Evolutionary conservation across 2,888 invertebrate genomes (phyloP), one percentile per base, ranked within the genome.

Genomic region (Melipona bicolor): DNA sequence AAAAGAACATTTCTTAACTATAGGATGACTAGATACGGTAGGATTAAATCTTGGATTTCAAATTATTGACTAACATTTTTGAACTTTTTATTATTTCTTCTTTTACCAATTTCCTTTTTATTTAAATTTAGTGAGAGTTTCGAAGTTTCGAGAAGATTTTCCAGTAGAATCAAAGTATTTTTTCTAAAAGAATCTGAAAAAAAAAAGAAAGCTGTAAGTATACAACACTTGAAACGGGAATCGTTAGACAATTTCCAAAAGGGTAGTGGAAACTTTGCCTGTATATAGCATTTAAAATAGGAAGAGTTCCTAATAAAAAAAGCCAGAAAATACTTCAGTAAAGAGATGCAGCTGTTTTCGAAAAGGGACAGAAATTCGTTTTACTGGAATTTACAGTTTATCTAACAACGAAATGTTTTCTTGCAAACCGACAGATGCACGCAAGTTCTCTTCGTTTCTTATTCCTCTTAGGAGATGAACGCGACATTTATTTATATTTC

Each of bases 301-400:
- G 24, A 64, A 52, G 49, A 54, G 21, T 32, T 49, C 56, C 62
- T 19, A 52, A 82, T 67, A 81, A 75, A 56, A 61, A 62, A 62
- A 76, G 36, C 50, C 24, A 68, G 56, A 32, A 50, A 68, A 83
- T 50, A 56, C 56, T 81, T 75, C 49, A 17, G 75, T 76, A 81
- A 83, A 81, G 56, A 61, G 74, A 56, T n/a, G 43, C 83, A 83
- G 82, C 82, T 83, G 82, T 81, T 83, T 83, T 76, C 43, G 62
- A 62, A 71, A 71, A 61, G 61, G 67, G 71, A 50, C 61, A 76
- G 75, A 76, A 68, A n/a, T 61, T 62, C 64, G 24, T 59, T 62
- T 32, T 50, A 56, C 17, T 67, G 59, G 21, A 54, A 71, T 72
- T 49, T 54, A 81, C 27, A 75, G 82, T 82, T 82, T 82, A 71